Conservation (phyloP, 2,113 vertebrate genomes). For the Tonatia bakeri region DNA sequence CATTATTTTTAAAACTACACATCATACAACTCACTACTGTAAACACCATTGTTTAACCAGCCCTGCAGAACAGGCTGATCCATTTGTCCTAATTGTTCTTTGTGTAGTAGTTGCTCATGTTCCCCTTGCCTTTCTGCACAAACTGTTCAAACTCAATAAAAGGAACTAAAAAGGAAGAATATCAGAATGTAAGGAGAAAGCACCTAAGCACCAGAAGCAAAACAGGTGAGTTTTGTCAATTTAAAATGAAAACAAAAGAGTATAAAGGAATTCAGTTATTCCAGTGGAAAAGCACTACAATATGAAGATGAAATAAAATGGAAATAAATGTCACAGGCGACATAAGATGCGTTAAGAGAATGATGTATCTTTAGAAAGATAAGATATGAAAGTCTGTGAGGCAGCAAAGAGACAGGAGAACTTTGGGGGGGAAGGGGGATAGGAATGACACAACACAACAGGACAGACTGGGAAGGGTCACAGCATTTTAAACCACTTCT, state of each 20-base stretch:
- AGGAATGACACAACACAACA: not conserved
- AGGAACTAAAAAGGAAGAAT: not conserved
- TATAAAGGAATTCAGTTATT: not conserved
- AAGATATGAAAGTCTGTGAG: not conserved
- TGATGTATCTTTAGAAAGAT: not conserved
- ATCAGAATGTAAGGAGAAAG: conserved; percentile 2
- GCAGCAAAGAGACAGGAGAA: not conserved
- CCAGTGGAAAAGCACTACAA: not conserved
- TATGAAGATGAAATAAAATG: not conserved
- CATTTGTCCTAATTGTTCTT: not conserved
- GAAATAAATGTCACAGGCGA: not conserved
- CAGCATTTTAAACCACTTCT: not conserved
- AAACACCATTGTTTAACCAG: not conserved
- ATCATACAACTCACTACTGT: not conserved
- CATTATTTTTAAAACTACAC: not conserved
- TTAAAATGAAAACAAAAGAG: not conserved
- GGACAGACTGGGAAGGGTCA: not conserved
- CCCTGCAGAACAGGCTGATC: not conserved
- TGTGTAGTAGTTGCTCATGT: not conserved
- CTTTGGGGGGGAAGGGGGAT: not conserved
- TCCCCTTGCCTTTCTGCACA: not conserved
- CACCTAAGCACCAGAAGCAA: not conserved
- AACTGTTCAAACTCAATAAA: conserved; percentile 38
- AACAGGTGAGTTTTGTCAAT: not conserved
- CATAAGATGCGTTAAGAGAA: not conserved